These are phyloP conservation scores for Microtus pennsylvanicus DNA, from an alignment of 2,113 vertebrate species.

Conservation along the genomic window DNA sequence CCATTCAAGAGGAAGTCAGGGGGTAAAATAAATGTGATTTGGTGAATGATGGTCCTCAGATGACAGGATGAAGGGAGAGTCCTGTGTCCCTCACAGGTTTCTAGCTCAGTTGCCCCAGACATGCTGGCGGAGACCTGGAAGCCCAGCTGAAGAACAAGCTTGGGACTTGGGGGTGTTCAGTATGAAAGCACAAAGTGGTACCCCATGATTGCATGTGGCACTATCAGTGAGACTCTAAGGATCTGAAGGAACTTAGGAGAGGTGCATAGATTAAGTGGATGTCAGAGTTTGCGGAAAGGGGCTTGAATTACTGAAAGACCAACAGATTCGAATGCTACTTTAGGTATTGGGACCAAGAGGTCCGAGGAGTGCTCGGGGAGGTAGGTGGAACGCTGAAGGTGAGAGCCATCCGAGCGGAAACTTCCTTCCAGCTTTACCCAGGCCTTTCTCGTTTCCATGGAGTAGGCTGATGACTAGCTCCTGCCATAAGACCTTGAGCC, in stretches of 20 bases:
- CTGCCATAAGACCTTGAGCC: neutral
- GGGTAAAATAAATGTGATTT: slow-evolving; percentile 7
- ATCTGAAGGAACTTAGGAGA: slow-evolving; percentile 25
- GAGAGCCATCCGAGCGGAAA: neutral
- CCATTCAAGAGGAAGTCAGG: neutral
- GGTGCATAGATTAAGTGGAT: neutral
- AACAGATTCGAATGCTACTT: neutral
- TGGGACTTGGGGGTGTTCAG: neutral
- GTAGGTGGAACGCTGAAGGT: neutral
- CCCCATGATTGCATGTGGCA: neutral
- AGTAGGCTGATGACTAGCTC: neutral
- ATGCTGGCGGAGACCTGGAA: neutral
- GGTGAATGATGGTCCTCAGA: neutral
- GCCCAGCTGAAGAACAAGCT: neutral
- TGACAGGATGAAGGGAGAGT: neutral
- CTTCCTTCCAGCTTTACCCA: neutral
- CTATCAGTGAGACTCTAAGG: neutral
- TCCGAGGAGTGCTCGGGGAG: neutral
- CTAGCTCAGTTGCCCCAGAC: neutral
- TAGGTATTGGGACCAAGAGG: neutral
- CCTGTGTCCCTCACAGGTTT: slow-evolving; percentile 7
- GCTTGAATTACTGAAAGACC: slow-evolving; percentile 13
- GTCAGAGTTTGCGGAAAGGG: neutral
- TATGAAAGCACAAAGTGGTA: slow-evolving; percentile 9
- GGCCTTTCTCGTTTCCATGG: neutral